Evolutionary conservation across 1,140 invertebrate species (phyloP), one percentile per base, ranked within the genome.

Genomic region (Phymastichus coffea): DNA sequence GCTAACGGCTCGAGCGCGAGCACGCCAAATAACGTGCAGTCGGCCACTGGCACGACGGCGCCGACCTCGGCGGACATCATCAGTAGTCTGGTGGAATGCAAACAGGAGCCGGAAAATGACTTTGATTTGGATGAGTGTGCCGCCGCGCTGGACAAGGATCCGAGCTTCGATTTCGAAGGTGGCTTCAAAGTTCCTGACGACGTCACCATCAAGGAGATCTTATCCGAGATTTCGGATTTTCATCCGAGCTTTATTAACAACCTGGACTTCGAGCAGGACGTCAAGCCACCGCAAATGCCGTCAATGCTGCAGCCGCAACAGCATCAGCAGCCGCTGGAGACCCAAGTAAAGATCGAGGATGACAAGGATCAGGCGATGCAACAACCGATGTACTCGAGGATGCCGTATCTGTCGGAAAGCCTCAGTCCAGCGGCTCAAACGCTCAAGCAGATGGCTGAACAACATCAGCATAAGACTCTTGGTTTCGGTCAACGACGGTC

Each of bases 371-470:
- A 60, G 35, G 58, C 68, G 49, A 52, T 67, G 58, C 66, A 46
- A 54, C 47, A 15, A 67, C 68, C 75, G 7, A 80, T 84, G 69
- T 84, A 81, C 65, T 77, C 80, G 0, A 73, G 81, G 19, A 44
- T 80, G 6, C 65, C 76, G 0, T 82, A 83, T 44, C 71, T 78
- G 2, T 15, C 49, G 7, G 33, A n/a, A 1, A 74, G 80, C 4
- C 57, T 82, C 41, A 93, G 91, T 53, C 90, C 93, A 7, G 94
- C 94, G 1, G 94, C 94, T 3, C 92, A 95, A 79, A 96, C 93
- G 0, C 80, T 97, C 10, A 96, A 96, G 74, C 93, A 96, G 68
- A 95, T 96, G 93, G 94, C 94, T 4, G 93, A 96, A 71, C 94
- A 97, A 72, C 94, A 97, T 74, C 93, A 96, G 77, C 92, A 94